Base-by-base conservation (phyloP, 2,888 invertebrate species). In the Drosophila setosimentum region DNA sequence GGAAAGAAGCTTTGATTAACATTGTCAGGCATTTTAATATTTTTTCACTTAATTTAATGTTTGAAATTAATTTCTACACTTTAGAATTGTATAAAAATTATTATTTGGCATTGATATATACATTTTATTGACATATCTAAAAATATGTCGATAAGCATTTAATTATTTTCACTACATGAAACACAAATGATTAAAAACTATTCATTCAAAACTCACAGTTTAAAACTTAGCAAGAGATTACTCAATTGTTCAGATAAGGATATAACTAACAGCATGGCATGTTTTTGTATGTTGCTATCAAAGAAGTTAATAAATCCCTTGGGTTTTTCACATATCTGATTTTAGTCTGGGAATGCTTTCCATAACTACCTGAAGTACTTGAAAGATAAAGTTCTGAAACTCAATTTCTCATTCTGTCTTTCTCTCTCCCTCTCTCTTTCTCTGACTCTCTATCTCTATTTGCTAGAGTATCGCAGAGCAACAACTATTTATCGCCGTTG, bases 401-500 rank as follows among this genome's bases (percentile, higher is more conserved):
- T 2, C 11, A 7, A 18, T 18, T 7, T 35, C 35, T 35, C 2
- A 18, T 6, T 7, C 35, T 16, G 16, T 35, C 35, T 35, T 13
- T 33, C 13, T 4, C 33, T 13, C 32, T 32, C 3, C 4, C 13
- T 2, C 5, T 33, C 35, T 16, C 6, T 16, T 4, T 16, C 16
- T 13, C 21, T 13, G n/a, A 21, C 10, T 8, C 7, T 35, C 21
- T 27, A 3, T 54, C 7, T 51, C 8, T 32, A 18, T 51, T 32
- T 16, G 32, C 35, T 27, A 58, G 57, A 13, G 62, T 35, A 79
- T 61, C 42, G 40, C 49, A 53, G 35, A 30, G 30, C 53, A 62
- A 63, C 65, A 78, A 84, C 74, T 78, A 82, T 72, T 84, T 74
- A 82, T 76, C 66, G 83, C 75, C 58, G 45, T 73, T 68, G 68